phyloP scores from a whole-genome alignment of 2,113 vertebrate genomes.

The Platysternon megacephalum region DNA sequence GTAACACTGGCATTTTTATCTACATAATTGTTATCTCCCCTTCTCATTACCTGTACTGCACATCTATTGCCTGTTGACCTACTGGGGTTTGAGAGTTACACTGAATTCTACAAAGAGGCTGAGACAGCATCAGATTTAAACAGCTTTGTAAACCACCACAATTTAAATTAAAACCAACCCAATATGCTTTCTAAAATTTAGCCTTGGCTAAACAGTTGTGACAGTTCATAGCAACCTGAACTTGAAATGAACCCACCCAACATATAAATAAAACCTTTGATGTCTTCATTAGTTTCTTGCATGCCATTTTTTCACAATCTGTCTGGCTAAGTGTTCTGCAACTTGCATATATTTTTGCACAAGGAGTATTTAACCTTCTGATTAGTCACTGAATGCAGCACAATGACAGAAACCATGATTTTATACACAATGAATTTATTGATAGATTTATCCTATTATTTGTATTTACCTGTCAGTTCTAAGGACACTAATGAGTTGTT shows the following conservation, averaged over 20 bases:
- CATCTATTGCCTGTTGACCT: neutral
- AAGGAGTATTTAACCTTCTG: constrained; percentile 73
- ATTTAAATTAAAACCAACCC: constrained; percentile 70
- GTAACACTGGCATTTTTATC: rapidly evolving
- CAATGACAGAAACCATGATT: constrained; percentile 78
- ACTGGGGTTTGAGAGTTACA: neutral
- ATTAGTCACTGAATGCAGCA: constrained; percentile 64
- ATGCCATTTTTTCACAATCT: constrained; percentile 56
- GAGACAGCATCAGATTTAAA: constrained; percentile 55
- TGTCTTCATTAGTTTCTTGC: constrained; percentile 70
- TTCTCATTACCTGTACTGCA: neutral
- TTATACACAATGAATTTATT: constrained; percentile 88
- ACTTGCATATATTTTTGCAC: constrained; percentile 62
- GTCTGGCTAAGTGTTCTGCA: constrained; percentile 60
- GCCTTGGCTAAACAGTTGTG: constrained; percentile 73
- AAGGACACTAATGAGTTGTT: constrained; percentile 92
- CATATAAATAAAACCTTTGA: constrained; percentile 84
- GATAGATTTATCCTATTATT: constrained; percentile 93
- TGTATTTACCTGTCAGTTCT: constrained; percentile 92
- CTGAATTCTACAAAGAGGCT: neutral
- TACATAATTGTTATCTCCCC: rapidly evolving
- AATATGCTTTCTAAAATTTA: constrained; percentile 67
- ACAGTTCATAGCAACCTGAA: constrained; percentile 85
- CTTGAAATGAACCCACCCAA: constrained; percentile 82
- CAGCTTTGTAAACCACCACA: constrained; percentile 53